These are phyloP conservation scores for Stegastes partitus DNA, from an alignment of 2,113 vertebrate genomes.

Conservation along the genomic window DNA sequence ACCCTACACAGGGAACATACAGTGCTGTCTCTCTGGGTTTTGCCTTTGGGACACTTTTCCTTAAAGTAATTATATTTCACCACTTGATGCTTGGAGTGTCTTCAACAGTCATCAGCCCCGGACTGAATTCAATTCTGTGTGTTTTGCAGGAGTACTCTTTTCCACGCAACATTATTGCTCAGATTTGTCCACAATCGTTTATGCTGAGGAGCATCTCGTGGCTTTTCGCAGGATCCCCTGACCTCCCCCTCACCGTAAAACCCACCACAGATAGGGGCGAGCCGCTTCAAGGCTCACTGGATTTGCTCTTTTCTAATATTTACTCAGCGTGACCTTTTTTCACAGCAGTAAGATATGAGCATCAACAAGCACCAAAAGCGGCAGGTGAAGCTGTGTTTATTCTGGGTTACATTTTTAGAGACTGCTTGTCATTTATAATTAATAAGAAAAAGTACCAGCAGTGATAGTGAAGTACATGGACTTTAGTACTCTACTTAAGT, in stretches of 20 bases:
- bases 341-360: not conserved
- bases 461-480: not conserved
- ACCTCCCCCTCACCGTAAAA: conserved; percentile 33
- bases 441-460: not conserved
- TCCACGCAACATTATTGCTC: conserved; percentile 33
- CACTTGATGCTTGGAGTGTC: conserved; percentile 25
- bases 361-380: not conserved
- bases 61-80: conserved; percentile 59
- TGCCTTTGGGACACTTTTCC: conserved; percentile 27
- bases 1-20: conserved; percentile 39
- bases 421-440: not conserved
- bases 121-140: conserved; percentile 42
- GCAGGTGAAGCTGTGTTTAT: not conserved
- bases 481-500: too few species aligned
- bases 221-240: conserved; percentile 36
- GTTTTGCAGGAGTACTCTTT: conserved; percentile 40
- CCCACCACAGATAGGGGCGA: conserved; percentile 41
- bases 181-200: conserved; percentile 70
- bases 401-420: not conserved
- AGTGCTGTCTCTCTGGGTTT: conserved; percentile 12
- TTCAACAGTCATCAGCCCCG: conserved; percentile 1
- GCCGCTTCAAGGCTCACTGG: conserved; percentile 11
- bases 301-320: conserved; percentile 30
- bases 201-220: conserved; percentile 28
- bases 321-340: conserved; percentile 17